These are phyloP conservation scores for Phalacrocorax aristotelis DNA, from an alignment of 2,113 vertebrate genomes.

Conservation along the genomic window DNA sequence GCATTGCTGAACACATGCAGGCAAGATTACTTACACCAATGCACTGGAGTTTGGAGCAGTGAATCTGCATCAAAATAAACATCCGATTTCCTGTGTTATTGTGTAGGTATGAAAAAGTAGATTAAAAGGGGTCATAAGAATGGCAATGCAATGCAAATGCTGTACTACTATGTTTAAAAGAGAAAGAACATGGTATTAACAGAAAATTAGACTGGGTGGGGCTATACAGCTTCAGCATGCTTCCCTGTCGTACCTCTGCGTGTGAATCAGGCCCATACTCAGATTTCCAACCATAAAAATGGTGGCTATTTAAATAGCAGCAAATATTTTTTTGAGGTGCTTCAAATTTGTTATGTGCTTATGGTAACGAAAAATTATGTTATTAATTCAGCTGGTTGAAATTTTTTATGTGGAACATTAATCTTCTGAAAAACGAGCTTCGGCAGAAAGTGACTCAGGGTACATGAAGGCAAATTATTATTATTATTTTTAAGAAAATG, in stretches of 20 bases:
- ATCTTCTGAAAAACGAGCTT: neutral
- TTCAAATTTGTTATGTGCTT: neutral
- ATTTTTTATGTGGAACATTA: neutral
- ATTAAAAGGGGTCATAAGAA: neutral
- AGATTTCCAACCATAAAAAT: neutral
- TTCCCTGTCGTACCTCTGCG: neutral
- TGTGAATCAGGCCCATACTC: neutral
- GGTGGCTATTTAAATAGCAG: neutral
- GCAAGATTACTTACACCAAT: neutral
- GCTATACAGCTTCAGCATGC: rapidly evolving
- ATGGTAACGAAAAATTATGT: neutral
- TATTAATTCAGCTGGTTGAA: neutral
- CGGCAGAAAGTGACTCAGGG: neutral
- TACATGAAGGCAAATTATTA: neutral
- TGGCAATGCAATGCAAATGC: neutral
- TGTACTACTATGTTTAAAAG: neutral
- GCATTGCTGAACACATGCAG: neutral
- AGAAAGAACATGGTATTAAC: neutral
- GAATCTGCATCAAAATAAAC: neutral
- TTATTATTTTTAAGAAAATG: neutral
- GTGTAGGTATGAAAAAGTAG: neutral
- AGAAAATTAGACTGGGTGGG: neutral
- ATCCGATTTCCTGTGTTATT: neutral
- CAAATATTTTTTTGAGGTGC: neutral
- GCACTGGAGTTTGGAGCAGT: neutral